Percentiles rank a stretch among this genome's conserved stretches.
phyloP scores from a whole-genome alignment of 2,113 vertebrate species.

The Phoxinus phoxinus region DNA sequence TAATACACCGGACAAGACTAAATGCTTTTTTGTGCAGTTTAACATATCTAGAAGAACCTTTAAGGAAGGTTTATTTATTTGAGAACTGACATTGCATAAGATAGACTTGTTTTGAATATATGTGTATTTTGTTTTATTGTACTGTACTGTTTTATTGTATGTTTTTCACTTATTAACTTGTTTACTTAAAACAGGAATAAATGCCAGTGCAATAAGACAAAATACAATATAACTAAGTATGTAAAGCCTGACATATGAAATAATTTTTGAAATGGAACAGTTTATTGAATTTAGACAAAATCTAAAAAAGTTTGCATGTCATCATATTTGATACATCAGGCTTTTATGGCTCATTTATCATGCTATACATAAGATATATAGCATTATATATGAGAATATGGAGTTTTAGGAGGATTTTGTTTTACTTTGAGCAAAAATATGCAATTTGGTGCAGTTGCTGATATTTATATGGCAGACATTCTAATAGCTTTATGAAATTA shows the following conservation, averaged over 20 bases:
- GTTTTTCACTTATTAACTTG: background rate
- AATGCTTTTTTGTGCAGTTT: no score
- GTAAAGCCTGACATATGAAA: background rate
- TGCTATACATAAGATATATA: background rate
- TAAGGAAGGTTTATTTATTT: no score
- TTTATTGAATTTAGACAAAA: background rate
- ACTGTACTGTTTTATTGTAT: no score
- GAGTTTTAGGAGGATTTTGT: background rate
- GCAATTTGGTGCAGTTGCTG: background rate
- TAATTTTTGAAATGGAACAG: background rate
- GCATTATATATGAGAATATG: background rate
- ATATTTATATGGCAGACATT: background rate
- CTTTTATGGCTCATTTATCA: background rate
- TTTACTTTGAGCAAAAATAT: background rate
- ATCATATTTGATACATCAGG: background rate
- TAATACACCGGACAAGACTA: no score
- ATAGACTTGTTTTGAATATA: background rate
- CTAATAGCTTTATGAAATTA: no score
- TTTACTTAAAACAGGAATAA: background rate
- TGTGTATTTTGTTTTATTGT: background rate
- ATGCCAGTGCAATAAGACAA: background rate
- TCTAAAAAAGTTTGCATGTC: background rate
- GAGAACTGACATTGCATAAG: background rate
- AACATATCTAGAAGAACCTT: no score
- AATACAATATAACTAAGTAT: background rate